Evolutionary conservation across 2,113 vertebrate species (phyloP).

Genomic region (Vulpes ferrilata): DNA sequence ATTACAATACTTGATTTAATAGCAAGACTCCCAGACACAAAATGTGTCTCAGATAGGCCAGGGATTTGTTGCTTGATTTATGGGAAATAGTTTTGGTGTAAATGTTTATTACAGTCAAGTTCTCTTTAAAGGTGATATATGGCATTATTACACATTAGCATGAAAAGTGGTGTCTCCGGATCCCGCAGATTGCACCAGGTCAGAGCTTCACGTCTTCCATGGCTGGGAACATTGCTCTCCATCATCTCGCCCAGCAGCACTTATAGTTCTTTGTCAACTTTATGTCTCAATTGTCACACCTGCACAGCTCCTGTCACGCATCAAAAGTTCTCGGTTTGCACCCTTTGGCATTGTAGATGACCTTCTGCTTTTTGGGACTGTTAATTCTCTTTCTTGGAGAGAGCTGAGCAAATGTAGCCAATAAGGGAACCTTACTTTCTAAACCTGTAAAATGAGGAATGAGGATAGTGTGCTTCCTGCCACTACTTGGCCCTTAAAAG

Average conservation of each 20-base stretch:
- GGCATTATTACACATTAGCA: slow-evolving; percentile 61
- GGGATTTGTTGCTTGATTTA: slow-evolving; percentile 76
- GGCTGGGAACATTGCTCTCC: not conserved
- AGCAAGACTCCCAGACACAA: slow-evolving; percentile 61
- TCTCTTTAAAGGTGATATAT: slow-evolving; percentile 77
- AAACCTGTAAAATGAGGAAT: not conserved
- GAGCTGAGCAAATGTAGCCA: not conserved
- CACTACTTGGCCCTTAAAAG: not conserved
- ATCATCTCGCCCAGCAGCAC: not conserved
- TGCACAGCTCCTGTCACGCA: slow-evolving; percentile 6
- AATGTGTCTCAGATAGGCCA: slow-evolving; percentile 45
- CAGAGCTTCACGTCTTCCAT: not conserved
- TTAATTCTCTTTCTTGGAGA: not conserved
- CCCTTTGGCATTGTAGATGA: slow-evolving; percentile 46
- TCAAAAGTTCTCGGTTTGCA: not conserved
- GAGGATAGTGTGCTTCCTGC: not conserved
- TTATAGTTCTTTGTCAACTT: slow-evolving; percentile 63
- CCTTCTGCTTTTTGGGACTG: not conserved
- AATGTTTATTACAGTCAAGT: slow-evolving; percentile 79
- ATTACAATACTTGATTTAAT: slow-evolving; percentile 78
- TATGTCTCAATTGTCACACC: slow-evolving; percentile 62
- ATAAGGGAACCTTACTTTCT: not conserved
- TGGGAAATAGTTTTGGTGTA: slow-evolving; percentile 74
- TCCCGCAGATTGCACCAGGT: not conserved
- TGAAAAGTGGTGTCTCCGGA: slow-evolving; percentile 52